Evolutionary conservation across 2,113 vertebrate species (phyloP), one percentile per base, ranked within the genome.

Genomic region (Fregata magnificens): DNA sequence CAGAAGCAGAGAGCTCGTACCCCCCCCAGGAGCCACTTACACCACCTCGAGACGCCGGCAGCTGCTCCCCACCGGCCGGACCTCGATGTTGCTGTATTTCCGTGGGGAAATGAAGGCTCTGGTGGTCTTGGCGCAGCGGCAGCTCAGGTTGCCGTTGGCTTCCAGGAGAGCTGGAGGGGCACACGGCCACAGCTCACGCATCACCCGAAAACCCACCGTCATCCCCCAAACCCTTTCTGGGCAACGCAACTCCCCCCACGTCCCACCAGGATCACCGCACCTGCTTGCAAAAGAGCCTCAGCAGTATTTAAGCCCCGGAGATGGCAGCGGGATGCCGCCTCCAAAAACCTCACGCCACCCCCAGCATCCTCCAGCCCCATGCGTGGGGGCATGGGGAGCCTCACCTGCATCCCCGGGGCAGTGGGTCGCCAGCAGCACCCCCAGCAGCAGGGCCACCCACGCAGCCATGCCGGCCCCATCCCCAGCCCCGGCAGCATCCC

Each of bases 51-150:
- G 86, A 50, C 95, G 95, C 83, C 95, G 77, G 93, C 96, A 97
- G 83, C 94, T 94, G 94, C 95, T 97, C n/a, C 96, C 96, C 63
- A n/a, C 71, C 0, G 94, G 95, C 88, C 95, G 16, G 5, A 97
- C 88, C 83, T 97, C 93, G 1, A 97, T 0, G 38, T 80, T 96
- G 74, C 81, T 52, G 77, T 86, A 97, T 14, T 34, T 70, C 25
- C 6, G 3, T 0, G 86, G 94, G 1, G 40, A 0, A 63, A 97
- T 95, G 72, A 95, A 94, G 55, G 5, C 1, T 12, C 59, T 44
- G 13, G 95, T 97, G 19, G n/a, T 94, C 86, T 83, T 95, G n/a
- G 71, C 83, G 4, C 96, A 97, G 76, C 95, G 96, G 42, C 96
- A 97, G 76, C 77, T 94, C 72, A 92, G 86, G 69, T 92, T 96